phyloP scores from a whole-genome alignment of 1,140 invertebrate genomes.

The Danaus melanippus region DNA sequence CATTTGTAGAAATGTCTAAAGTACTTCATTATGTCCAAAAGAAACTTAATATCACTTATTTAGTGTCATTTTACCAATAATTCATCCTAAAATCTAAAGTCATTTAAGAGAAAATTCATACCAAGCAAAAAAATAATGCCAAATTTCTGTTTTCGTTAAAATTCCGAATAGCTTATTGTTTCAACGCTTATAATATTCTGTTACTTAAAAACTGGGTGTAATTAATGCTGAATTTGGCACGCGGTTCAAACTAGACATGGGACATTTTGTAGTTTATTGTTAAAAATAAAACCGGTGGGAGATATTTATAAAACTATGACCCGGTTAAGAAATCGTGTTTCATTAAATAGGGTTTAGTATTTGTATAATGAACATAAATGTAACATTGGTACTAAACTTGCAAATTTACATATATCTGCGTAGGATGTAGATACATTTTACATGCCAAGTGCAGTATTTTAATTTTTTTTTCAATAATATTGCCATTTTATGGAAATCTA shows the following conservation, averaged over 20 bases:
- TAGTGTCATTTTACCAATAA: not conserved
- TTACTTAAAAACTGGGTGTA: constrained; percentile 1
- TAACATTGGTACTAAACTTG: not conserved
- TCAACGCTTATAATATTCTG: not conserved
- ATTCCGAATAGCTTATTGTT: constrained; percentile 1
- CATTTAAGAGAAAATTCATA: not conserved
- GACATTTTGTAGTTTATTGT: constrained; percentile 44
- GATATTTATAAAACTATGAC: constrained; percentile 63
- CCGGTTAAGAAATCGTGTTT: constrained; percentile 54
- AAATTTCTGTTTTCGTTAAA: not conserved
- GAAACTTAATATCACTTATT: too few relatives aligned
- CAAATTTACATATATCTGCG: not conserved
- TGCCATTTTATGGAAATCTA: too few relatives aligned
- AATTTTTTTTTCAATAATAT: too few relatives aligned
- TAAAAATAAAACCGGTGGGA: constrained; percentile 53
- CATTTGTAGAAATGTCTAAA: too few relatives aligned
- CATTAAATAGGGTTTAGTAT: constrained; percentile 28
- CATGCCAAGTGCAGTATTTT: too few relatives aligned
- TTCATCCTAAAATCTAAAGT: not conserved
- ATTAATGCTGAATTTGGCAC: constrained; percentile 20
- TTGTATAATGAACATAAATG: not conserved
- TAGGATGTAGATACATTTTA: not conserved
- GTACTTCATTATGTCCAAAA: too few relatives aligned
- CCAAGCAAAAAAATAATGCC: not conserved
- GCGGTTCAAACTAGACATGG: constrained; percentile 33